A percentile compares a stretch with the other conserved stretches of the same genome.
Evolutionary conservation across 2,888 invertebrate species (phyloP).

Genomic region (Lissocephala sabroskyi): DNA sequence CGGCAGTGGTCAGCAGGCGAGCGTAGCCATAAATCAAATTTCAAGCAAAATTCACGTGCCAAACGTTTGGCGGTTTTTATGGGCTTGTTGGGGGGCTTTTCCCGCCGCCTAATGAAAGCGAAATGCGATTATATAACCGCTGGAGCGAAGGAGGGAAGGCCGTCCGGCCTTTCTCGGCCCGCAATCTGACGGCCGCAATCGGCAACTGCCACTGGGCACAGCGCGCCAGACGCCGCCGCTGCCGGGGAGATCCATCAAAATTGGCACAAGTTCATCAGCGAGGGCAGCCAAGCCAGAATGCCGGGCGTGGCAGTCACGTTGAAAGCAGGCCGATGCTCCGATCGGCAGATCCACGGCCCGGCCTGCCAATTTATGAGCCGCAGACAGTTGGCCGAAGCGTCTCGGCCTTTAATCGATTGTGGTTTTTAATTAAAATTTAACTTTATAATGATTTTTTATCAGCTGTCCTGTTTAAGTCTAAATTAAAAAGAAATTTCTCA

Average conservation of each 20-base stretch:
- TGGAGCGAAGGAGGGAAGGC: slow-evolving; percentile 39
- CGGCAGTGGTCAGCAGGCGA: background rate
- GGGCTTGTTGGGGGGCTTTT: slow-evolving; percentile 3
- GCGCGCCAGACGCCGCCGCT: no score
- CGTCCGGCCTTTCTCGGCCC: slow-evolving; percentile 27
- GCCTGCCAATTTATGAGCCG: slow-evolving; percentile 58
- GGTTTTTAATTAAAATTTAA: slow-evolving; percentile 70
- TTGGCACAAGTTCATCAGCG: slow-evolving; percentile 63
- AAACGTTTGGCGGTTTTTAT: slow-evolving; percentile 21
- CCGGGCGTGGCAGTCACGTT: slow-evolving; percentile 39
- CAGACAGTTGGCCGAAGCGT: slow-evolving; percentile 43
- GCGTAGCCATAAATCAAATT: slow-evolving; percentile 48
- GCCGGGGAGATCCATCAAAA: slow-evolving; percentile 25
- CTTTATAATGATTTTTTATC: slow-evolving; percentile 71
- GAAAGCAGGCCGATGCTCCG: slow-evolving; percentile 47
- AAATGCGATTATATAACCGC: slow-evolving; percentile 47
- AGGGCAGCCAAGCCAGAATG: background rate
- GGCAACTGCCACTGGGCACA: slow-evolving; percentile 53
- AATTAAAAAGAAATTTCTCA: slow-evolving; percentile 70
- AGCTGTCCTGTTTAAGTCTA: slow-evolving; percentile 65
- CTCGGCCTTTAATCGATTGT: slow-evolving; percentile 49
- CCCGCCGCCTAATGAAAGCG: slow-evolving; percentile 53
- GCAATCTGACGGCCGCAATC: slow-evolving; percentile 43
- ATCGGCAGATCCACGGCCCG: background rate
- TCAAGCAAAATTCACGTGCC: slow-evolving; percentile 49